phyloP scores from a whole-genome alignment of 2,113 vertebrate species.

The Spheniscus mendiculus region DNA sequence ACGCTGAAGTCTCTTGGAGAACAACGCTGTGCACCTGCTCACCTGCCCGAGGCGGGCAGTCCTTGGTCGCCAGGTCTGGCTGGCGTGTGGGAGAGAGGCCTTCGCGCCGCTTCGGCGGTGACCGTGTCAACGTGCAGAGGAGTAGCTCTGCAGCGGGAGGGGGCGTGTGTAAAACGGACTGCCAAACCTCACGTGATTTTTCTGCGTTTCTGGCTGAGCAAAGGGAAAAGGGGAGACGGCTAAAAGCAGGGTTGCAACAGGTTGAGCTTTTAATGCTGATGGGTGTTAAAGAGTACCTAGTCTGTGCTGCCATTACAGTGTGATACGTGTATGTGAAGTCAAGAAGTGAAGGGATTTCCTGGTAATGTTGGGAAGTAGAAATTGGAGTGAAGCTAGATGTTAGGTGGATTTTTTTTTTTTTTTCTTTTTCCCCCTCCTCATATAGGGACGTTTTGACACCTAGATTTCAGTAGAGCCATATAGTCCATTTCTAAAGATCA shows the following conservation, averaged over 20 bases:
- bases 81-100: rapidly evolving
- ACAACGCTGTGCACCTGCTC: rapidly evolving
- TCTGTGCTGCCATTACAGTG: too few relatives aligned
- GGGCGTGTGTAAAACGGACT: rapidly evolving
- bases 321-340: rapidly evolving
- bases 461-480: background rate
- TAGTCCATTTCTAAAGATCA: background rate
- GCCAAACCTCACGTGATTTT: rapidly evolving
- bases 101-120: rapidly evolving
- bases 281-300: background rate
- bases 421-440: too few relatives aligned
- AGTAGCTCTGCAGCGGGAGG: background rate
- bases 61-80: rapidly evolving
- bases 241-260: background rate
- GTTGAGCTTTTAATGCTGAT: background rate
- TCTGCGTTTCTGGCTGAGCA: background rate
- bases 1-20: rapidly evolving
- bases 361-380: background rate
- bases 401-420: background rate
- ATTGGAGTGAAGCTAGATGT: background rate
- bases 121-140: rapidly evolving
- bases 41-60: too few relatives aligned
- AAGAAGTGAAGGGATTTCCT: background rate
- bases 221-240: background rate
- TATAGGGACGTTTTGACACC: background rate